Base-by-base conservation (phyloP, 2,888 invertebrate species). In the Trachelus tabidus region DNA sequence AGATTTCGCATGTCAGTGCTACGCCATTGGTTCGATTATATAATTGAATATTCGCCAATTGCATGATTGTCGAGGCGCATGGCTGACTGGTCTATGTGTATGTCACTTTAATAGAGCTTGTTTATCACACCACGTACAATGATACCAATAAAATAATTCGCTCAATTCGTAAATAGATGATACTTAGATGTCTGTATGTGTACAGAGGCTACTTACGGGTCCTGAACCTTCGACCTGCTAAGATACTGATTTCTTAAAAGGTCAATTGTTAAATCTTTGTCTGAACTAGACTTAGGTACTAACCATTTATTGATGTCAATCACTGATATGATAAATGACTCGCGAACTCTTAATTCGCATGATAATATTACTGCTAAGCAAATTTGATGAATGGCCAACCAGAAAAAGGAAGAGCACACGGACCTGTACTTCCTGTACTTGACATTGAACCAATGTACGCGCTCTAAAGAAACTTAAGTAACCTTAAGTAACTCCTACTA, bases 1-100 rank as follows among this genome's bases (percentile, higher is more conserved):
- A 56, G 56, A 56, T 56, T 56, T 56, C 9, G 56, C 56, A 56
- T 56, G 56, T 56, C 23, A 12, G 31, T 31, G 31, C 23, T 75
- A 73, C 34, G 75, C 73, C 83, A 86, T 85, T 88, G 86, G 86
- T 90, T 90, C 88, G 89, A 90, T 90, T 89, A 88, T 89, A 88
- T 89, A 90, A 90, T 90, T 90, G 90, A 90, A 90, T 90, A 90
- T 90, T 90, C 90, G 86, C 87, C 89, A 90, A 90, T 90, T 90
- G 89, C 82, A 88, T 89, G 90, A 90, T 90, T 90, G 89, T 87
- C 84, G 83, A 85, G 86, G 87, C 89, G 88, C 88, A 88, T 89
- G 89, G 85, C 88, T 87, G 89, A 86, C 86, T 87, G 85, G 86
- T 86, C 81, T 85, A 79, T 80, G 77, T 81, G 80, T 80, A 75